phyloP scores from a whole-genome alignment of 2,888 invertebrate genomes.

The Andrena hattorfiana region DNA sequence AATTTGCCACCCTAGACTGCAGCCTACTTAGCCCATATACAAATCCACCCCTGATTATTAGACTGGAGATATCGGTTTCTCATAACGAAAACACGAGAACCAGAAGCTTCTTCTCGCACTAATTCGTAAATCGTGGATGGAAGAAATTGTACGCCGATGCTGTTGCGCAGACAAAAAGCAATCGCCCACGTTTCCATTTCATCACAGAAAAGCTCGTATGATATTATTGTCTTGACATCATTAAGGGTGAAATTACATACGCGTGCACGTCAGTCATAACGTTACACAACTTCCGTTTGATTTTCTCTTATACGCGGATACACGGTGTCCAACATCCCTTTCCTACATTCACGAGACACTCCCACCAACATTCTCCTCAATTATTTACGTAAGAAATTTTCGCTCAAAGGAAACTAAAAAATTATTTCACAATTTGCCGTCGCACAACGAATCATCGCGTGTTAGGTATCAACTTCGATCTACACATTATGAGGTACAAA shows the following conservation, averaged over 20 bases:
- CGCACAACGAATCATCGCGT: too few species aligned
- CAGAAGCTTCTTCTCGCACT: background rate
- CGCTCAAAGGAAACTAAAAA: too few species aligned
- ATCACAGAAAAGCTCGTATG: constrained; percentile 11
- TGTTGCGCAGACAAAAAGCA: background rate
- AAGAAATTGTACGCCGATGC: background rate
- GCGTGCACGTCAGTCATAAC: background rate
- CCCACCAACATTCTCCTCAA: too few species aligned
- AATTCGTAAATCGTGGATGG: background rate
- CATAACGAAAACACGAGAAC: background rate
- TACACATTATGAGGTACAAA: too few species aligned
- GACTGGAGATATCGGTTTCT: background rate
- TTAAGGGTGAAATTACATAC: constrained; percentile 22
- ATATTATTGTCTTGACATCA: background rate
- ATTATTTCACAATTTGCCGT: too few species aligned
- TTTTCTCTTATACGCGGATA: background rate
- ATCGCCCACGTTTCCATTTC: background rate
- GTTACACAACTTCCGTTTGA: background rate
- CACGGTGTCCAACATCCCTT: background rate
- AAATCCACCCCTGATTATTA: too few species aligned
- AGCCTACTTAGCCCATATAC: too few species aligned
- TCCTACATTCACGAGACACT: background rate
- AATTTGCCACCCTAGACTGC: too few species aligned
- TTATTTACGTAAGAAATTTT: too few species aligned
- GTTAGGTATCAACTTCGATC: too few species aligned